A percentile compares a stretch with the other conserved stretches of the same genome.
Evolutionary conservation across 2,797 vertebrate species (phyloP).

Genomic region (Sebastes baramenuke): DNA sequence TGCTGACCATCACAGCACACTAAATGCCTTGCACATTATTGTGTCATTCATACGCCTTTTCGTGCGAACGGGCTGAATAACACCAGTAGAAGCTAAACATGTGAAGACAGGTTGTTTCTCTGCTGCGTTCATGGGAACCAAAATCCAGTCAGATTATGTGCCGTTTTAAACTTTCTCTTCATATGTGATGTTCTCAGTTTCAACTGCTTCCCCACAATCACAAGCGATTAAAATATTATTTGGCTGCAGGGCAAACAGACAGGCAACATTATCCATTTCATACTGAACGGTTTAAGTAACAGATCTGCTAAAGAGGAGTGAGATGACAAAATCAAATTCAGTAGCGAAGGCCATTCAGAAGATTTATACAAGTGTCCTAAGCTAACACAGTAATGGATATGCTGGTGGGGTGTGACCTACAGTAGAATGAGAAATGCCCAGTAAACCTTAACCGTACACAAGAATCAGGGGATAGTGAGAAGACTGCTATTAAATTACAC

Average conservation of each 20-base stretch:
- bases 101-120: conserved; percentile 30
- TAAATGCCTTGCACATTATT: background rate
- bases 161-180: conserved; percentile 12
- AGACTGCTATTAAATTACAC: conserved; percentile 55
- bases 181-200: conserved; percentile 34
- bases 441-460: conserved; percentile 40
- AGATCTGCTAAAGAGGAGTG: conserved; percentile 2
- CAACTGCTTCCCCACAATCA: conserved; percentile 17
- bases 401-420: conserved; percentile 25
- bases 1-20: too few relatives aligned
- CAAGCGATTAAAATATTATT: conserved; percentile 51
- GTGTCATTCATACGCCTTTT: background rate
- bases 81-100: conserved; percentile 10
- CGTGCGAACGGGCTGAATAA: background rate
- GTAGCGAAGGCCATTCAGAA: conserved; percentile 30
- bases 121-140: background rate
- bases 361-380: conserved; percentile 49
- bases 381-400: conserved; percentile 29
- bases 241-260: conserved; percentile 38
- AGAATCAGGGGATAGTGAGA: conserved; percentile 51
- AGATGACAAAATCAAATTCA: conserved; percentile 38
- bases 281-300: conserved; percentile 30
- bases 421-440: conserved; percentile 32
- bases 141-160: conserved; percentile 15
- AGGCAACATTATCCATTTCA: conserved; percentile 49